Evolutionary conservation across 1,140 invertebrate genomes (phyloP).

Genomic region (Lucilia sericata): DNA sequence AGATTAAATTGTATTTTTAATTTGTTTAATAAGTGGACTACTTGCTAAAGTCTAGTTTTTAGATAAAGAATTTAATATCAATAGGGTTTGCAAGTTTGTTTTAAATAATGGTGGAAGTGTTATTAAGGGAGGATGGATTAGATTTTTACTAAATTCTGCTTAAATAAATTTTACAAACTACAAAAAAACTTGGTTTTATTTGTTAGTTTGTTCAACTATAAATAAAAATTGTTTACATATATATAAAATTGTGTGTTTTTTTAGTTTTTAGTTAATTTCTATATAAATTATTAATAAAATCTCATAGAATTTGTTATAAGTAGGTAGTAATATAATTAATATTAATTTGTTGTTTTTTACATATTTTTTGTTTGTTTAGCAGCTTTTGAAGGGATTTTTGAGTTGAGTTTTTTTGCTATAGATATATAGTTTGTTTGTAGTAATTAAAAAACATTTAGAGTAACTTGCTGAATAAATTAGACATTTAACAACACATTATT

Average conservation of each 20-base stretch:
- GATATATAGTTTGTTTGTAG: too few species aligned
- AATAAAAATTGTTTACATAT: neutral
- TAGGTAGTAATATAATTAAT: neutral
- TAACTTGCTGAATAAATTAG: neutral
- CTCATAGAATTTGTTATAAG: neutral
- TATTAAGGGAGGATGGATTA: neutral
- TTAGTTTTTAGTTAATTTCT: neutral
- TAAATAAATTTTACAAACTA: neutral
- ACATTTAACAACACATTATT: slow-evolving; percentile 19
- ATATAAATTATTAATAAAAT: slow-evolving; percentile 11
- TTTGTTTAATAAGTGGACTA: neutral
- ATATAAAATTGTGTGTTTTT: neutral
- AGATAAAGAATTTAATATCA: neutral
- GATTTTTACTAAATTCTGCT: neutral
- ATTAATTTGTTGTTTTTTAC: neutral
- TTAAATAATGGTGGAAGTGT: neutral
- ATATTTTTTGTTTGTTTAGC: neutral
- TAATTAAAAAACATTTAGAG: slow-evolving; percentile 12
- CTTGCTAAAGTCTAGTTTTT: too few species aligned
- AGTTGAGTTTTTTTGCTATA: neutral
- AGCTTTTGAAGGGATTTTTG: neutral
- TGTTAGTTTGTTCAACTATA: neutral
- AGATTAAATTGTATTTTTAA: neutral
- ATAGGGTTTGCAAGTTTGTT: neutral
- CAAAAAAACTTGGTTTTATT: neutral